Conservation (phyloP, 2,888 invertebrate species). For the Aleiodes alternator region DNA sequence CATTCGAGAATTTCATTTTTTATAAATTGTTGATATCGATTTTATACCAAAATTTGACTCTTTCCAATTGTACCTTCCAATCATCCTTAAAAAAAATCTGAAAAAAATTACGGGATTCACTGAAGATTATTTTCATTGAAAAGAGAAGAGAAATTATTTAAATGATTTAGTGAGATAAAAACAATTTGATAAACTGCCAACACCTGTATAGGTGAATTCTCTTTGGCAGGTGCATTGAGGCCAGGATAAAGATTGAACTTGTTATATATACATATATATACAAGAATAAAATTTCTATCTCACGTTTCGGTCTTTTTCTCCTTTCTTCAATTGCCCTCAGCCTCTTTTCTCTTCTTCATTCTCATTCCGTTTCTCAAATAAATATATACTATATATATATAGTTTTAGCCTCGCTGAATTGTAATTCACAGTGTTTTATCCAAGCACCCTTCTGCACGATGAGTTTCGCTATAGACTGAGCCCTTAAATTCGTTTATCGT, state of each 20-base stretch:
- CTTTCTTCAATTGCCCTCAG: slow-evolving; percentile 16
- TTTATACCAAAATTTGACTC: too few relatives aligned
- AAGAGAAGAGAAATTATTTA: too few relatives aligned
- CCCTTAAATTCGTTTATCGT: slow-evolving; percentile 39
- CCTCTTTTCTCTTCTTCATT: neutral
- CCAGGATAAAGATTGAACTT: slow-evolving; percentile 21
- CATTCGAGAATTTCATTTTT: too few relatives aligned
- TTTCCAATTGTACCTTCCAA: too few relatives aligned
- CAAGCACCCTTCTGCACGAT: slow-evolving; percentile 13
- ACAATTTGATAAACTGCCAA: slow-evolving; percentile 36
- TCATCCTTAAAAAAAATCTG: too few relatives aligned
- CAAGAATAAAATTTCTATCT: slow-evolving; percentile 45
- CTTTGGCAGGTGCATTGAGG: slow-evolving; percentile 46
- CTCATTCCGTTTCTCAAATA: neutral
- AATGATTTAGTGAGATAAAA: neutral
- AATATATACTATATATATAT: slow-evolving; percentile 12
- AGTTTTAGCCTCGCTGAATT: slow-evolving; percentile 1
- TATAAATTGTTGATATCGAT: too few relatives aligned
- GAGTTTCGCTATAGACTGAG: slow-evolving; percentile 25
- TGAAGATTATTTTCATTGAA: too few relatives aligned
- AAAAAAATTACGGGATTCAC: too few relatives aligned
- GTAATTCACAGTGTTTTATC: slow-evolving; percentile 17
- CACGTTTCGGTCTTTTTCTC: neutral
- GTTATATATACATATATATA: neutral
- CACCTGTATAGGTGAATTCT: slow-evolving; percentile 46